These are phyloP conservation scores for Desoria tigrina DNA, from an alignment of 2,888 invertebrate species.

Conservation along the genomic window DNA sequence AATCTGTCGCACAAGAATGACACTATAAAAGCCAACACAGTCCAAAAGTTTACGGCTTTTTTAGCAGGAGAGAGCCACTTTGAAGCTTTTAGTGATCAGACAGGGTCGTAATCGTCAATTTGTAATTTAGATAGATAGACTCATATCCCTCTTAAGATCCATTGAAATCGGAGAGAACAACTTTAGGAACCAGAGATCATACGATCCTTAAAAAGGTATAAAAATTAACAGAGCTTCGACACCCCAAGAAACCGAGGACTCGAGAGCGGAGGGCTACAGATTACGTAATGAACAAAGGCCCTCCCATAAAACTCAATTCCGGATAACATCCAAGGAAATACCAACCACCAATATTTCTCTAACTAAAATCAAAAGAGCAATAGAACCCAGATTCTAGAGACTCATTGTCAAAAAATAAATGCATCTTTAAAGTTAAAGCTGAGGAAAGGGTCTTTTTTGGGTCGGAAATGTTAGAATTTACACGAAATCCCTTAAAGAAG, in stretches of 20 bases:
- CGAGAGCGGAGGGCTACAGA: slow-evolving; percentile 15
- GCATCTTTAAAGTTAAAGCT: too few species aligned
- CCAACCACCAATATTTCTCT: too few species aligned
- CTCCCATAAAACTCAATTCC: too few species aligned
- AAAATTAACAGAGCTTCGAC: slow-evolving; percentile 1
- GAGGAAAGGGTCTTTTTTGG: too few species aligned
- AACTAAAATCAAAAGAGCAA: too few species aligned
- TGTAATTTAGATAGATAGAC: neutral
- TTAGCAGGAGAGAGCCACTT: slow-evolving; percentile 6
- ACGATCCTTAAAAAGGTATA: slow-evolving; percentile 1
- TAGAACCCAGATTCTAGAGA: too few species aligned
- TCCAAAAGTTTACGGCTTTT: neutral
- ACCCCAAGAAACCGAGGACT: slow-evolving; percentile 5
- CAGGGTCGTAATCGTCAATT: neutral
- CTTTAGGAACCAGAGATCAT: neutral
- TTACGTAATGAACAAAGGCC: too few species aligned
- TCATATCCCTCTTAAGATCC: neutral
- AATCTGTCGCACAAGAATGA: too few species aligned
- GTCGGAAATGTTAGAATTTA: too few species aligned
- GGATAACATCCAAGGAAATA: too few species aligned
- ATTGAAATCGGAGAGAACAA: neutral
- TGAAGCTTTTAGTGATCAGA: neutral
- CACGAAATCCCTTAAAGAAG: too few species aligned
- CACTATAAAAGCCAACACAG: neutral
- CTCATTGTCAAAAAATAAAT: too few species aligned